Base-by-base conservation (phyloP, 2,888 invertebrate genomes). In the Boloria selene region DNA sequence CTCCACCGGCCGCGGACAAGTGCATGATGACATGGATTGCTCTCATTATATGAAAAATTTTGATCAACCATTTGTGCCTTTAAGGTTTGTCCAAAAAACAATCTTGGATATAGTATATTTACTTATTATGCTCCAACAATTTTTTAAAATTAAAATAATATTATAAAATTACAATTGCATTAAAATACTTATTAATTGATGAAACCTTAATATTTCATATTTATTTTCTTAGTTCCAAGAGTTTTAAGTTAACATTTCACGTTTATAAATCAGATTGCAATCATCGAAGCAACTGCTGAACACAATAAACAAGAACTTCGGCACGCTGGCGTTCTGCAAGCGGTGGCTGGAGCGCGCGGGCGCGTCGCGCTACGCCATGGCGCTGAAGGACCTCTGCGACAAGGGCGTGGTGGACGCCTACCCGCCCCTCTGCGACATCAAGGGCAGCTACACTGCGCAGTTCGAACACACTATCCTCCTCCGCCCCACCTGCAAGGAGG, bases 11-110 rank as follows among this genome's bases (percentile, higher is more conserved):
- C 95, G 95, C 61, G 97, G 97, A 0, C 92, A 96, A 68, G 99
- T 99, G 2, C 99, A 99, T 82, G 99, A 99, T 83, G 99, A 99
- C 82, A 98, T 99, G 97, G 99, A 99, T 82, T 97, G 98, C 78
- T 99, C 99, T 16, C 99, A 99, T 91, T 99, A 99, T 86, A 99
- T 99, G 99, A 99, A 99, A 89, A 98, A 98, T 87, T 99, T 96
- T 84, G 99, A 99, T 79, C 96, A 96, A 75, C 94, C 95, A 72
- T 98, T 96, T 84, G 97, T 99, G 65, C 98, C 98, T 17, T 91
- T 99, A 65, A 94, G 97, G 95, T 96, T 85, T 82, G 70, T 49
- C n/a, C 26, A 18, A 17, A 22, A 17, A 55, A 51, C 50, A n/a
- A 5, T 22, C 17, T 50, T 55, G 14, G 52, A 50, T 49, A 26